phyloP scores from a whole-genome alignment of 2,113 vertebrate genomes.

The Hepsetus odoe region DNA sequence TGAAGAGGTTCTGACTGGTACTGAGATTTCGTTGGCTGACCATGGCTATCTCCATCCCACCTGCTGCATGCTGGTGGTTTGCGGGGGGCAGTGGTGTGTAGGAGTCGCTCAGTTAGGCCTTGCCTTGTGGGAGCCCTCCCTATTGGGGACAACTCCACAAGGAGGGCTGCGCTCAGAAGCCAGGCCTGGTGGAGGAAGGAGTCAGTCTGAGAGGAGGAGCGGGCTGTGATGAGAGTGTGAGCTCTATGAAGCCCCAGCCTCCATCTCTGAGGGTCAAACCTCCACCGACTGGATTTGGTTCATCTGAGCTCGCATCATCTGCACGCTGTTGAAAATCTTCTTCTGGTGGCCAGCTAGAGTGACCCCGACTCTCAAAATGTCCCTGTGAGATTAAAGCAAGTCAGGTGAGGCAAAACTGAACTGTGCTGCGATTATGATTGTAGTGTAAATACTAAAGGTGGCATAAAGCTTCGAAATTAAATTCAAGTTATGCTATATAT shows the following conservation, averaged over 20 bases:
- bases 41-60: constrained; percentile 4
- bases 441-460: not conserved
- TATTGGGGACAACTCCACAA: constrained; percentile 24
- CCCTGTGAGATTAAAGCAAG: constrained; percentile 75
- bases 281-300: constrained; percentile 98
- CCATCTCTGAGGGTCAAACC: constrained; percentile 78
- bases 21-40: not conserved
- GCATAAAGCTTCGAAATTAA: not conserved
- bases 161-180: constrained; percentile 29
- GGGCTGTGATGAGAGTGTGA: constrained; percentile 15
- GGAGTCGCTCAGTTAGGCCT: not conserved
- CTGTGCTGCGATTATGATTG: not conserved
- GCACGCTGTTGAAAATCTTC: constrained; percentile 97
- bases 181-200: constrained; percentile 27
- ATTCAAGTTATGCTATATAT: not conserved
- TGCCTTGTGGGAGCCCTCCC: constrained; percentile 19
- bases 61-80: constrained; percentile 48
- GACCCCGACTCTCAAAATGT: constrained; percentile 91
- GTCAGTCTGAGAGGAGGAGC: constrained; percentile 48
- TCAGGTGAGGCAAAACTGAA: not conserved
- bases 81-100: constrained; percentile 1
- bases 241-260: constrained; percentile 28
- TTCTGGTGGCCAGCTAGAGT: constrained; percentile 97
- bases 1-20: constrained; percentile 1
- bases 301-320: constrained; percentile 98